Evolutionary conservation across 2,797 vertebrate species (phyloP).

Genomic region (Squalus acanthias): DNA sequence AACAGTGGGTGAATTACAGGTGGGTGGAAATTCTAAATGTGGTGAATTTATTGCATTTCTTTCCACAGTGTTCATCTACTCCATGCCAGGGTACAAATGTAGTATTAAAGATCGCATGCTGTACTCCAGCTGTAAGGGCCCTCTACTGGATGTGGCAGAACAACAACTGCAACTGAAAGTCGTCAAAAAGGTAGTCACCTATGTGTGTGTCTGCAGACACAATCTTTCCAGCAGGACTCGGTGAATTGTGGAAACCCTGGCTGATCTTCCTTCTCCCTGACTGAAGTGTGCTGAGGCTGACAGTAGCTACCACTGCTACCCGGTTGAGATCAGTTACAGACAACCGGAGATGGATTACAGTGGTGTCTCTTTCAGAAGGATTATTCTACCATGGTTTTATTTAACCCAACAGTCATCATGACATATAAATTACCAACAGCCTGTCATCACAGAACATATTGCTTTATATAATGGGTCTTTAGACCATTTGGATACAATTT

Average conservation of each 20-base stretch:
- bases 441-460: background rate
- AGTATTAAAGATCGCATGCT: constrained; percentile 97
- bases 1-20: background rate
- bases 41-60: background rate
- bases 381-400: background rate
- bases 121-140: constrained; percentile 97
- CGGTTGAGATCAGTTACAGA: background rate
- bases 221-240: background rate
- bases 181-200: constrained; percentile 78
- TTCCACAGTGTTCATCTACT: constrained; percentile 89
- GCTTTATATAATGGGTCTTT: background rate
- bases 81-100: constrained; percentile 96
- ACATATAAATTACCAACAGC: background rate
- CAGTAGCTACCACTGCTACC: background rate
- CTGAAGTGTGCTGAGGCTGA: background rate
- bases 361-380: background rate
- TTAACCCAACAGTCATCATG: background rate
- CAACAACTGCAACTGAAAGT: constrained; percentile 87
- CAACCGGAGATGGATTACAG: background rate
- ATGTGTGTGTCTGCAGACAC: background rate
- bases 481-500: background rate
- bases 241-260: background rate
- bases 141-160: constrained; percentile 86
- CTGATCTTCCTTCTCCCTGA: background rate
- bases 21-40: background rate